Evolutionary conservation across 2,797 vertebrate genomes (phyloP), one percentile per base, ranked within the genome.

Genomic region (Aselliscus stoliczkanus): DNA sequence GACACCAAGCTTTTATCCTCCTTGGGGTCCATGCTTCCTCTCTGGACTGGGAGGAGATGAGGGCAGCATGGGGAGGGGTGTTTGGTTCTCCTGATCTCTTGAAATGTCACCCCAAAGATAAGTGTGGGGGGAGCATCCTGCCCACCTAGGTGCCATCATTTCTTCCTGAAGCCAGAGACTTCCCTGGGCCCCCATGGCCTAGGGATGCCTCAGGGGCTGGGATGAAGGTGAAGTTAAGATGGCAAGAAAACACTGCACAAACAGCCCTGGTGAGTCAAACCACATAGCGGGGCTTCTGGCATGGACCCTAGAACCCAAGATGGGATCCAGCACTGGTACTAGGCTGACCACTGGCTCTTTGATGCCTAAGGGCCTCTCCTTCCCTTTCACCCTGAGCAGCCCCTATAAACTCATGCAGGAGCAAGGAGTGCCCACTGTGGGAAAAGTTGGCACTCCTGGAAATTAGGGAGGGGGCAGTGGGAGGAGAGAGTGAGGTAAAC

Each of bases 111-210:
- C 25, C 37, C 37, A 34, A 75, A 91, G n/a, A 79, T 2, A 70
- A 34, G 23, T 8, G 3, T 31, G 14, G 20, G 39, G 56, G 54
- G 34, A 23, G 8, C 52, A 47, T 87, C 39, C 31, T 58, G 20
- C 56, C 65, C 42, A 64, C 34, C 64, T 21, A 50, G 7, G 8
- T 47, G 44, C 21, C 62, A 76, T 84, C 50, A 14, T 31, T 77
- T 88, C 54, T 76, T 39, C 47, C 47, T 77, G 72, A 93, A 83
- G 44, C 54, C 47, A 47, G 58, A 76, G 25, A 27, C 17, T 86
- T 69, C 37, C 44, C 8, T 42, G 70, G 12, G 7, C 7, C 17
- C 37, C 72, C 0, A 1, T 29, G 69, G 37, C 39, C 42, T 70
- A 62, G 58, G 47, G 69, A 88, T 37, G 15, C 70, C 54, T 39